Base-by-base conservation (phyloP, 2,113 vertebrate genomes). In the Cisticola juncidis region DNA sequence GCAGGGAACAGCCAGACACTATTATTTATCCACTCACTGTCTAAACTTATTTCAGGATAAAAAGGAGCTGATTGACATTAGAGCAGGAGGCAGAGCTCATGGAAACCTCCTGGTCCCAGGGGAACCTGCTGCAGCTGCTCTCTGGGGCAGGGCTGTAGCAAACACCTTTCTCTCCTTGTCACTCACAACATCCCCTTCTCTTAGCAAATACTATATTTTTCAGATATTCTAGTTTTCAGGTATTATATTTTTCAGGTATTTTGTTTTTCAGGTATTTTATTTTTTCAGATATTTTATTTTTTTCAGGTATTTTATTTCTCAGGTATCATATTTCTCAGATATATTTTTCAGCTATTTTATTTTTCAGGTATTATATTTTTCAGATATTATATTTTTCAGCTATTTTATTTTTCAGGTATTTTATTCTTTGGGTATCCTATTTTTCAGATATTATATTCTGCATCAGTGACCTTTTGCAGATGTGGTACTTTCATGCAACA, bases 21-120 rank as follows among this genome's bases (percentile, higher is more conserved):
- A 33, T 72, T 88, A 92, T 78, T 72, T 80, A 14, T 56, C 58
- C 74, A 16, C 42, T 62, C 6, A 14, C 54, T 92, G 79, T 70
- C 81, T 93, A 58, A 58, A 89, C 62, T 93, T 83, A 33, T 48
- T 62, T 40, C 35, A 64, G 70, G 81, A 77, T 81, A 21, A 95
- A 92, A 92, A 90, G 44, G 61, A 62, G 60, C 60, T 89, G 79
- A 94, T 42, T 68, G 90, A 88, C 17, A 3, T 24, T 26, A 90
- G 64, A 61, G 83, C 51, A 29, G 45, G 74, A 93, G 71, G 31
- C 77, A 60, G 60, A 85, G 17, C 45, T 21, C 26, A 29, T 22
- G 86, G 86, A 96, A 80, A 84, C 80, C 77, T 94, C 19, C 42
- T 78, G 70, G 66, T 92, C 90, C 62, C 93, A 93, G 66, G 84